Conservation (phyloP, 2,888 invertebrate species). For the Blastobasis lacticolella region DNA sequence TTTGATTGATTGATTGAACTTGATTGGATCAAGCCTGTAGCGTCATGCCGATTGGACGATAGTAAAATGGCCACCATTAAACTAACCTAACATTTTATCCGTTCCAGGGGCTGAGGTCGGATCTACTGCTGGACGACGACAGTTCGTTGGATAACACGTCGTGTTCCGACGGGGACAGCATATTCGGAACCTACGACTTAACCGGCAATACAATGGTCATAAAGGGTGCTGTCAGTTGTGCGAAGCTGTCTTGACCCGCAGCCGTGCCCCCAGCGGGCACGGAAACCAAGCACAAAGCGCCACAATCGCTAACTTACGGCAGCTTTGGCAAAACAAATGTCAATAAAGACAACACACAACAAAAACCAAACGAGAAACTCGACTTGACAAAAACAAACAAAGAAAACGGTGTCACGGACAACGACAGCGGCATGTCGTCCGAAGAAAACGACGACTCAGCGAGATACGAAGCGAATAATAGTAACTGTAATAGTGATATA, state of each 20-base stretch:
- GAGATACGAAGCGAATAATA: constrained; percentile 38
- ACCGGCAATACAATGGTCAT: constrained; percentile 39
- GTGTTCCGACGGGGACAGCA: constrained; percentile 47
- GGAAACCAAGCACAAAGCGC: constrained; percentile 28
- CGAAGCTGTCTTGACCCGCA: constrained; percentile 62
- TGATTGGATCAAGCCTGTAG: no score
- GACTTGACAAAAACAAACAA: constrained; percentile 10
- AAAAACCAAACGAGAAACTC: constrained; percentile 22
- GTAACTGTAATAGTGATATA: constrained; percentile 31
- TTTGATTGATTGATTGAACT: no score
- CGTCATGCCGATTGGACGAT: no score
- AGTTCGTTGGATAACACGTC: constrained; percentile 50
- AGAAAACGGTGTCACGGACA: constrained; percentile 19
- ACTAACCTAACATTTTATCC: not conserved
- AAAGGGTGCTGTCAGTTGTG: constrained; percentile 44
- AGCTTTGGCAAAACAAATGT: constrained; percentile 56
- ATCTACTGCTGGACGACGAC: constrained; percentile 54
- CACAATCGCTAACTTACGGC: constrained; percentile 43
- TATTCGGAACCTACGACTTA: constrained; percentile 50
- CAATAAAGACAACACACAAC: constrained; percentile 36
- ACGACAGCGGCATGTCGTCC: constrained; percentile 66
- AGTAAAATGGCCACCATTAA: no score
- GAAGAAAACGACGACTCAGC: constrained; percentile 62
- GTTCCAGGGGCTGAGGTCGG: constrained; percentile 55
- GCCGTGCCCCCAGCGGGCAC: constrained; percentile 64